phyloP scores from a whole-genome alignment of 1,140 invertebrate species.

The Eumeta japonica region DNA sequence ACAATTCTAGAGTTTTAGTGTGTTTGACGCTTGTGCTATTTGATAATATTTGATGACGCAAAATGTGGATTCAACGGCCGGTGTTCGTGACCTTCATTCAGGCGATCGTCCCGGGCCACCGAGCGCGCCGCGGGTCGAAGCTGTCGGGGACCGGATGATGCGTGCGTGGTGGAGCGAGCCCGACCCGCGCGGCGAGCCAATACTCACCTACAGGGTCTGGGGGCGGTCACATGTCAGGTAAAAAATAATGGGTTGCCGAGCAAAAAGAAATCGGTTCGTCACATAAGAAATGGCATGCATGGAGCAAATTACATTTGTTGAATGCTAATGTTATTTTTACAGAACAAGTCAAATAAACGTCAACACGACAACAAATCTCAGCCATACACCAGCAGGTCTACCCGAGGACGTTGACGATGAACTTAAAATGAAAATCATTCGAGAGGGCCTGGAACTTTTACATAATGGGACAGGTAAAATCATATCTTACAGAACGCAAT shows the following conservation, averaged over 20 bases:
- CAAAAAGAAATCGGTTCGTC: too few relatives aligned
- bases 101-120: conserved; percentile 42
- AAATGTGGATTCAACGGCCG: too few relatives aligned
- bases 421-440: conserved; percentile 38
- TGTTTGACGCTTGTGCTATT: too few relatives aligned
- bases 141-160: conserved; percentile 28
- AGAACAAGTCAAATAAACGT: conserved; percentile 21
- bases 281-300: too few relatives aligned
- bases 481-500: too few relatives aligned
- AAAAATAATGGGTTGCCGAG: too few relatives aligned
- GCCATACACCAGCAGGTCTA: conserved; percentile 23
- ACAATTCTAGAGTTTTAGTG: too few relatives aligned
- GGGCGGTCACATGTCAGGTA: conserved; percentile 32
- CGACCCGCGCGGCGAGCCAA: conserved; percentile 27
- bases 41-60: too few relatives aligned
- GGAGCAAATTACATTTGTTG: too few relatives aligned
- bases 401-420: conserved; percentile 35
- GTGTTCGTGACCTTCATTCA: too few relatives aligned
- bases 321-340: conserved; percentile 9
- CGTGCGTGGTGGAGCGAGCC: conserved; percentile 43
- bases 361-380: conserved; percentile 27
- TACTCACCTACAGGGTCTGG: conserved; percentile 35
- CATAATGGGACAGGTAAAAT: conserved; percentile 76
- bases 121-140: conserved; percentile 26
- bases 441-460: conserved; percentile 67